These are phyloP conservation scores for Platygyra sinensis DNA, from an alignment of 64 coral and sea anemone genomes.

Conservation along the genomic window DNA sequence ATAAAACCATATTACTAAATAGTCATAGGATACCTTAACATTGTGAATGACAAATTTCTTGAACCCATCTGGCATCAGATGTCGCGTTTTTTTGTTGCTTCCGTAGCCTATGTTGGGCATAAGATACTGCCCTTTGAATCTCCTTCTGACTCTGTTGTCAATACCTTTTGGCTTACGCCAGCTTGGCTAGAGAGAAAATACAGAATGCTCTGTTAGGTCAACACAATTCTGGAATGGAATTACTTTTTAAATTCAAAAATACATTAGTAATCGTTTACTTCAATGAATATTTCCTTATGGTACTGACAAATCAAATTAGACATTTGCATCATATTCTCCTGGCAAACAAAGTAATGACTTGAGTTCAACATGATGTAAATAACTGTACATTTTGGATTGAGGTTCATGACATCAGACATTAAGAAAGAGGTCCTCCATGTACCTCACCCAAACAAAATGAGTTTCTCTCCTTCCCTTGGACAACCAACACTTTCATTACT, in stretches of 20 bases:
- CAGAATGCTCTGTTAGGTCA: neutral
- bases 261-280: neutral
- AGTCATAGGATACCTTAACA: slow-evolving; percentile 67
- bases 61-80: slow-evolving; percentile 94
- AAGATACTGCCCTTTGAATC: slow-evolving; percentile 89
- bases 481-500: slow-evolving; percentile 51
- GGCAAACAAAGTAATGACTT: too few relatives aligned
- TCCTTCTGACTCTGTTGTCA: slow-evolving; percentile 95
- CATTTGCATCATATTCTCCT: too few relatives aligned
- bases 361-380: neutral
- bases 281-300: too few relatives aligned
- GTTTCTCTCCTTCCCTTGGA: slow-evolving; percentile 55
- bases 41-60: slow-evolving; percentile 97
- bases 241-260: neutral
- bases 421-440: slow-evolving; percentile 59
- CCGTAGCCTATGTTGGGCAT: slow-evolving; percentile 99
- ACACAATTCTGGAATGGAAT: too few relatives aligned
- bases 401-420: slow-evolving; percentile 47
- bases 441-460: slow-evolving; percentile 37
- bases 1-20: neutral
- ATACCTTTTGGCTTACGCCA: slow-evolving; percentile 99
- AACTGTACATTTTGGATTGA: slow-evolving; percentile 38
- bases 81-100: slow-evolving; percentile 93
- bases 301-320: too few relatives aligned
- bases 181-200: slow-evolving; percentile 62